Evolutionary conservation across 2,888 invertebrate species (phyloP).

Genomic region (Sipha maydis): DNA sequence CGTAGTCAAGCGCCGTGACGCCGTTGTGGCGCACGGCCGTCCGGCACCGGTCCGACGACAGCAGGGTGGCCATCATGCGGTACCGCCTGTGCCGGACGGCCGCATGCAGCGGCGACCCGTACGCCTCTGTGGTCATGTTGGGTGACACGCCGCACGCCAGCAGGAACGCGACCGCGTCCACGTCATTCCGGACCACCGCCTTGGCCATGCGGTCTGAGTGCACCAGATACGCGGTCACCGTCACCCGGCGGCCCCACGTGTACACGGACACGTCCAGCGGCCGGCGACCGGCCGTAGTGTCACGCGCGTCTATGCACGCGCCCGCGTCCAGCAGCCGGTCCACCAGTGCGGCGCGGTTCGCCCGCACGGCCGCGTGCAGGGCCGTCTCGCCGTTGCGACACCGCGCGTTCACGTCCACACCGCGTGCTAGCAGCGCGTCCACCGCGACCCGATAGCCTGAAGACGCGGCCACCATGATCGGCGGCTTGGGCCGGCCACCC

Average conservation of each 20-base stretch:
- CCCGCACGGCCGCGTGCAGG: conserved; percentile 33
- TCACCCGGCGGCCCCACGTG: not conserved
- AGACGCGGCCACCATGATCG: not conserved
- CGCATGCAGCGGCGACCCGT: conserved; percentile 37
- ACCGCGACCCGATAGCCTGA: not conserved
- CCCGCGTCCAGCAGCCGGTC: conserved; percentile 28
- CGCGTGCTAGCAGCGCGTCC: conserved; percentile 4
- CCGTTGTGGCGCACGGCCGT: not conserved
- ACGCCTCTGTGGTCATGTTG: conserved; percentile 30
- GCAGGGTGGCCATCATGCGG: not conserved
- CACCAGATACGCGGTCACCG: conserved; percentile 5
- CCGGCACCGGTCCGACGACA: conserved; percentile 31
- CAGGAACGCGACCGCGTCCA: conserved; percentile 31
- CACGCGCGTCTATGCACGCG: conserved; percentile 19
- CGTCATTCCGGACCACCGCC: conserved; percentile 39
- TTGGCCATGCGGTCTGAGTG: conserved; percentile 24
- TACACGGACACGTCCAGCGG: conserved; percentile 38
- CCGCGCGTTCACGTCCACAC: conserved; percentile 22
- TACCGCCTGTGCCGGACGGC: conserved; percentile 36
- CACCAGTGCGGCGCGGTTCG: not conserved
- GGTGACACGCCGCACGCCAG: conserved; percentile 40
- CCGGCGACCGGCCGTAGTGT: not conserved
- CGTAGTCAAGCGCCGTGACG: conserved; percentile 30
- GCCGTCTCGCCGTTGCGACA: conserved; percentile 5
- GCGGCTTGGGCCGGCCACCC: not conserved